These are phyloP conservation scores for Petrolisthes manimaculis DNA, from an alignment of 2,888 invertebrate genomes.

Conservation along the genomic window DNA sequence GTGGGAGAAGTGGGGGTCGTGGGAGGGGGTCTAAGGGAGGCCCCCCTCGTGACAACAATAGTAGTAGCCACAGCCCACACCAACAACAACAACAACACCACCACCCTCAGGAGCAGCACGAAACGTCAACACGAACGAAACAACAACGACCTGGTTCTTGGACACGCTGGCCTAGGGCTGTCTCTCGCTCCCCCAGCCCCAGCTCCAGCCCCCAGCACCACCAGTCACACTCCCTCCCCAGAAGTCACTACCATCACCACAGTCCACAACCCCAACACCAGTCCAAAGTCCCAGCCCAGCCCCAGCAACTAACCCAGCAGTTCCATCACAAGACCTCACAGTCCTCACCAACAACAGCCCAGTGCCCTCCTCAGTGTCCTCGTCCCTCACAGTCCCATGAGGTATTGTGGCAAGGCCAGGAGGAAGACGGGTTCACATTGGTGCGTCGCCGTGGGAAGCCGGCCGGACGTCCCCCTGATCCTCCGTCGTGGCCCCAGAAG, in stretches of 20 bases:
- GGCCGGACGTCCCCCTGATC: background rate
- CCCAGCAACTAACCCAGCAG: background rate
- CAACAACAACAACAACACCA: background rate
- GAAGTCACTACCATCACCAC: background rate
- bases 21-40: constrained; percentile 26
- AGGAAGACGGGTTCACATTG: constrained; percentile 36
- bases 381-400: no score
- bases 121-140: constrained; percentile 41
- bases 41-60: background rate
- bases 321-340: background rate
- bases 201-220: background rate
- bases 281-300: background rate
- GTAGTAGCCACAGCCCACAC: background rate
- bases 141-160: constrained; percentile 48
- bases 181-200: constrained; percentile 39
- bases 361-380: background rate
- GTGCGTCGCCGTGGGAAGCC: constrained; percentile 23
- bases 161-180: constrained; percentile 24
- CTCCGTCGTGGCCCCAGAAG: background rate
- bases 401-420: no score
- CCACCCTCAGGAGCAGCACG: background rate
- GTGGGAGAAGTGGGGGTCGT: constrained; percentile 19
- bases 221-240: background rate
- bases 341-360: background rate
- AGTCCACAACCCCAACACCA: background rate